Base-by-base conservation (phyloP, 2,113 vertebrate genomes). In the Deroptyus accipitrinus region DNA sequence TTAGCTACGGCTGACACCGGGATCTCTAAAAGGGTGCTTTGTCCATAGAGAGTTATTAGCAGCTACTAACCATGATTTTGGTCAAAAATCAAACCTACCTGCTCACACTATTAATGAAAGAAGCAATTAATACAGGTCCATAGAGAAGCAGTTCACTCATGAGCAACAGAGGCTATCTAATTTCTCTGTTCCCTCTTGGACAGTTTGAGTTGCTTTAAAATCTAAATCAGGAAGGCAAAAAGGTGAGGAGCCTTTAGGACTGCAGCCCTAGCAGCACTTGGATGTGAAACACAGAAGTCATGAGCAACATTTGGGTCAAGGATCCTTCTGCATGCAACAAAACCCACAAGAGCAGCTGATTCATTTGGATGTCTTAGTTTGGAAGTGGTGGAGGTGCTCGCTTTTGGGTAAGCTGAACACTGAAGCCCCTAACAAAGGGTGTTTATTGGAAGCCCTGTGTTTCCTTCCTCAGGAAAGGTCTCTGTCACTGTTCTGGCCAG, bases 31-130 rank as follows among this genome's bases (percentile, higher is more conserved):
- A 25, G 25, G 22, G 14, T 68, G 7, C 23, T 83, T 76, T 68
- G 51, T 44, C 74, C 55, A 73, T 17, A 81, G 46, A 67, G 52
- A 64, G 46, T 75, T 88, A 61, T 39, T 52, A 82, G 63, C 10
- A 76, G 44, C 68, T 86, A 52, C 51, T 48, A 61, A 86, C 25
- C 1, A 2, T 13, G 39, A 64, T 62, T 80, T 86, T 90, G 42
- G 54, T 83, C 15, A 94, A 87, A 90, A 94, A 92, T 64, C n/a
- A 78, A 83, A 93, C 57, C 31, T 82, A 59, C 13, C 5, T 11
- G 13, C 49, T 76, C 16, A 4, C 25, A 49, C 2, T 2, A 3
- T 54, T 73, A 68, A 73, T 28, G 70, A 87, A 91, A 89, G n/a
- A 91, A 88, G 59, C 52, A 78, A 61, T 33, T 57, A 75, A 63